A percentile compares a stretch with the other conserved stretches of the same genome.
These are phyloP conservation scores for Stramonita haemastoma DNA, from an alignment of 2,888 invertebrate genomes.

Conservation along the genomic window DNA sequence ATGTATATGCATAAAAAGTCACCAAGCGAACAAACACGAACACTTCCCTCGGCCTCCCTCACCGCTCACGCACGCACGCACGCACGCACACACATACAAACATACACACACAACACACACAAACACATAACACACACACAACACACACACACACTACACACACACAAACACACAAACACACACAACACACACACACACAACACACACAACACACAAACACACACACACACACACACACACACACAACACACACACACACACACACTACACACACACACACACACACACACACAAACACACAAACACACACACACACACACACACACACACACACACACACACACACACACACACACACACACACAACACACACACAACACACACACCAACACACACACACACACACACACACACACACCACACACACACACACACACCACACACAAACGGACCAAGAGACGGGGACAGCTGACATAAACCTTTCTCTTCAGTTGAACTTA, in stretches of 20 bases:
- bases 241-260: too few species aligned
- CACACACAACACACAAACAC: not conserved
- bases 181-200: too few species aligned
- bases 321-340: not conserved
- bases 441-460: not conserved
- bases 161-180: too few species aligned
- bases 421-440: slow-evolving; percentile 15
- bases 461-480: too few species aligned
- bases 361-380: not conserved
- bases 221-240: not conserved
- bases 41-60: not conserved
- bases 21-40: too few species aligned
- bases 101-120: slow-evolving; percentile 1
- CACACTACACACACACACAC: too few species aligned
- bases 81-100: not conserved
- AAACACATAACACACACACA: not conserved
- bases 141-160: too few species aligned
- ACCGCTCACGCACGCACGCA: not conserved
- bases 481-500: too few species aligned
- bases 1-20: too few species aligned
- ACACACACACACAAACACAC: slow-evolving; percentile 5
- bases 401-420: slow-evolving; percentile 5
- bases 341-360: not conserved
- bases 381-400: too few species aligned
- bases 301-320: slow-evolving; percentile 5